These are phyloP conservation scores for Sebastes oblongus DNA, from an alignment of 2,797 vertebrate species.

Conservation along the genomic window DNA sequence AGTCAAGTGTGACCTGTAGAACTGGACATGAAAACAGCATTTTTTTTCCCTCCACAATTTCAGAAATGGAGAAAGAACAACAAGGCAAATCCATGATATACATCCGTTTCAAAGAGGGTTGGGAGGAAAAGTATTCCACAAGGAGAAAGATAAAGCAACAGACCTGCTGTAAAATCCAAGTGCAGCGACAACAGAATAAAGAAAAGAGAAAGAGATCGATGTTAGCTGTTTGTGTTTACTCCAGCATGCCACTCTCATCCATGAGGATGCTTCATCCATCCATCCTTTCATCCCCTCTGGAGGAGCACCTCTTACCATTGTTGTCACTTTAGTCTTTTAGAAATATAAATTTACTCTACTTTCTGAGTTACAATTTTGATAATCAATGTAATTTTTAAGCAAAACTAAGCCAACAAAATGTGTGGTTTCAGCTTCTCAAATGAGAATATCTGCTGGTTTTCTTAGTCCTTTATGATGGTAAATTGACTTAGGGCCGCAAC, in stretches of 20 bases:
- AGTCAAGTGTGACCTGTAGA: conserved; percentile 48
- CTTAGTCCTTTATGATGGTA: background rate
- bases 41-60: conserved; percentile 18
- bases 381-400: background rate
- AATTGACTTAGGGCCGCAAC: background rate
- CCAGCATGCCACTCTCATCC: background rate
- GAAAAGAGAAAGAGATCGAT: conserved; percentile 49
- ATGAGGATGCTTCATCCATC: background rate
- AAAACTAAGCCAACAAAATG: background rate
- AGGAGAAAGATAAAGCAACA: conserved; percentile 67
- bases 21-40: conserved; percentile 32
- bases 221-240: conserved; percentile 39
- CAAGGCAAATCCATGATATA: conserved; percentile 13
- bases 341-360: background rate
- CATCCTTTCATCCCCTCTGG: background rate
- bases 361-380: background rate
- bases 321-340: background rate
- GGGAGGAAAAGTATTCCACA: background rate
- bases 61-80: conserved; percentile 19
- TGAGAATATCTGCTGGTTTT: background rate
- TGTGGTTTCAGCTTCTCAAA: background rate
- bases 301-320: background rate
- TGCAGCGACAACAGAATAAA: conserved; percentile 70
- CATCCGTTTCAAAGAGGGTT: conserved; percentile 1
- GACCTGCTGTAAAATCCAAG: conserved; percentile 84